Conservation (phyloP, 1,140 invertebrate species). For the Acromyrmex echinatior region DNA sequence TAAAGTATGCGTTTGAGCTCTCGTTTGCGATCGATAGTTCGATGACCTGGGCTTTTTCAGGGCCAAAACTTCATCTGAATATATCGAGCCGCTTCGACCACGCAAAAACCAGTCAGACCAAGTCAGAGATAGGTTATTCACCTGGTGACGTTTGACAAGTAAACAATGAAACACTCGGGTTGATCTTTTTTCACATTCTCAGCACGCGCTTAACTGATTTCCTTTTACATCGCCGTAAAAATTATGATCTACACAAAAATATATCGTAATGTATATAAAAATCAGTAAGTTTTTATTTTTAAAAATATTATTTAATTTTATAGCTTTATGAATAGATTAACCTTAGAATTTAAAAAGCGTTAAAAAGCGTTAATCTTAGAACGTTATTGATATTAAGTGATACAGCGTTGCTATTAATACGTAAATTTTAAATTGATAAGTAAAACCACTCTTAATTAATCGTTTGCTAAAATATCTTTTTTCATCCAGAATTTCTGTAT, state of each 20-base stretch:
- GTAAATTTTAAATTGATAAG: too few species aligned
- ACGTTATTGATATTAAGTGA: too few species aligned
- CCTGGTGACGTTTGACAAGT: conserved; percentile 51
- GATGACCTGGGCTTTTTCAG: conserved; percentile 69
- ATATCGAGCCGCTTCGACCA: conserved; percentile 55
- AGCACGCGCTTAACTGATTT: conserved; percentile 39
- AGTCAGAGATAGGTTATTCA: conserved; percentile 48
- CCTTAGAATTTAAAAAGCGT: too few species aligned
- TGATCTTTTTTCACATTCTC: conserved; percentile 40
- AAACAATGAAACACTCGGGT: conserved; percentile 55
- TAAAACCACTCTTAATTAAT: too few species aligned
- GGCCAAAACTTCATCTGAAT: conserved; percentile 72
- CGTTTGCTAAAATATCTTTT: too few species aligned
- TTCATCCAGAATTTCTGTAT: too few species aligned
- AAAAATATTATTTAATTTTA: background rate
- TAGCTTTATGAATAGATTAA: too few species aligned
- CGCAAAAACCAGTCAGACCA: conserved; percentile 66
- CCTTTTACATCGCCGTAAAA: conserved; percentile 23
- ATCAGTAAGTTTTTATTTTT: background rate
- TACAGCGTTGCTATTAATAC: too few species aligned
- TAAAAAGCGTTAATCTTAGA: too few species aligned
- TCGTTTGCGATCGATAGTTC: conserved; percentile 59
- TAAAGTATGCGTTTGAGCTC: conserved; percentile 26
- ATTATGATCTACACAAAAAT: background rate
- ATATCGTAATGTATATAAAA: background rate